phyloP scores from a whole-genome alignment of 2,888 invertebrate species.

The Machimus atricapillus region DNA sequence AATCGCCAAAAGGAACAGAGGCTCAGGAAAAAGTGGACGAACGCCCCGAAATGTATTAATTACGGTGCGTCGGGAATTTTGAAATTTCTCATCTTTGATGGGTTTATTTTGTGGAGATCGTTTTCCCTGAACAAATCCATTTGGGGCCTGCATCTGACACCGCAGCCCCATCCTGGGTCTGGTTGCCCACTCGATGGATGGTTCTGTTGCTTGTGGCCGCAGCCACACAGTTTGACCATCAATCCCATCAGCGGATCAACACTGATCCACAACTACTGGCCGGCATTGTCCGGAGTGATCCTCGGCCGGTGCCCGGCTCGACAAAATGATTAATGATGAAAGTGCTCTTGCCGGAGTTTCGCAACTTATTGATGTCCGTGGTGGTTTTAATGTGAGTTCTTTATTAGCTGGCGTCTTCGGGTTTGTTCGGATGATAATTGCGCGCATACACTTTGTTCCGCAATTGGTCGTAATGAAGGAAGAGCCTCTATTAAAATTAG shows the following conservation, averaged over 20 bases:
- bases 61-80: conserved; percentile 28
- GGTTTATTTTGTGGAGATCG: conserved; percentile 31
- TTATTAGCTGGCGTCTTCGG: conserved; percentile 25
- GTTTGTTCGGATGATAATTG: conserved; percentile 15
- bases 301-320: background rate
- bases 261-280: background rate
- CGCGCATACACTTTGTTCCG: background rate
- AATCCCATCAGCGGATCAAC: background rate
- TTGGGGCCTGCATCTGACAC: conserved; percentile 2
- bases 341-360: conserved; percentile 28
- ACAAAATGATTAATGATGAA: conserved; percentile 31
- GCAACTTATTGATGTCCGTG: conserved; percentile 28
- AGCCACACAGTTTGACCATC: background rate
- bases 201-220: background rate
- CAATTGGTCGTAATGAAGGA: conserved; percentile 21
- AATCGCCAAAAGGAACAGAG: background rate
- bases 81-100: conserved; percentile 39
- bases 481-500: conserved; percentile 13
- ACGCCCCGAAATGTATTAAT: conserved; percentile 35
- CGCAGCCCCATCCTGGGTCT: background rate
- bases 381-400: conserved; percentile 29
- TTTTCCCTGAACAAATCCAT: conserved; percentile 30
- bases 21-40: conserved; percentile 5
- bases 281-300: background rate
- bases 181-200: background rate